Conservation (phyloP, 2,888 invertebrate genomes). For the Oscheius sp. region DNA sequence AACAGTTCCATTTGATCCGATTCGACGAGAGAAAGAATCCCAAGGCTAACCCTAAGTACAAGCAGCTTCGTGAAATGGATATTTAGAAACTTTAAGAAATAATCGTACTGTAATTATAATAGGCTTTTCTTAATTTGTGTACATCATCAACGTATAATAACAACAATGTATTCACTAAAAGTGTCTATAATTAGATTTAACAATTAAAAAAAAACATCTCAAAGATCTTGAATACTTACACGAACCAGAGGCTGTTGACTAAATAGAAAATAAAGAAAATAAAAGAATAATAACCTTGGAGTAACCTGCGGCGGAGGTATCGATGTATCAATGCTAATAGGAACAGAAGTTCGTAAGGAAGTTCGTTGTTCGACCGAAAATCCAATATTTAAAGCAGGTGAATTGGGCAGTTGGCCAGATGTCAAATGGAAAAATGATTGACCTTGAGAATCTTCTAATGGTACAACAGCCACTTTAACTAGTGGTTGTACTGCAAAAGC, state of each 20-base stretch:
- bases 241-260: too few species aligned
- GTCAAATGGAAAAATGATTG: not conserved
- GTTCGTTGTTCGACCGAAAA: not conserved
- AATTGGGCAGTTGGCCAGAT: constrained; percentile 8
- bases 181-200: not conserved
- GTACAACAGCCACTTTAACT: constrained; percentile 14
- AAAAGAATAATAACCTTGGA: constrained; percentile 1
- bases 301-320: constrained; percentile 7
- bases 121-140: too few species aligned
- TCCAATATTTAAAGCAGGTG: constrained; percentile 1
- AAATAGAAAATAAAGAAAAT: too few species aligned
- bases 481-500: constrained; percentile 17
- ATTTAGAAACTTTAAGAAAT: too few species aligned
- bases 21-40: constrained; percentile 9
- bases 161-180: not conserved
- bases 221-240: too few species aligned
- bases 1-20: constrained; percentile 12
- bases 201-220: not conserved
- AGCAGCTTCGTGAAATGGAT: not conserved
- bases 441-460: constrained; percentile 19
- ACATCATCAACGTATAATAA: not conserved
- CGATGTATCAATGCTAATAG: constrained; percentile 4
- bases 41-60: not conserved
- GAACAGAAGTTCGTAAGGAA: not conserved
- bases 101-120: too few species aligned